These are phyloP conservation scores for Gryllus bimaculatus DNA, from an alignment of 1,140 invertebrate species.

Conservation along the genomic window DNA sequence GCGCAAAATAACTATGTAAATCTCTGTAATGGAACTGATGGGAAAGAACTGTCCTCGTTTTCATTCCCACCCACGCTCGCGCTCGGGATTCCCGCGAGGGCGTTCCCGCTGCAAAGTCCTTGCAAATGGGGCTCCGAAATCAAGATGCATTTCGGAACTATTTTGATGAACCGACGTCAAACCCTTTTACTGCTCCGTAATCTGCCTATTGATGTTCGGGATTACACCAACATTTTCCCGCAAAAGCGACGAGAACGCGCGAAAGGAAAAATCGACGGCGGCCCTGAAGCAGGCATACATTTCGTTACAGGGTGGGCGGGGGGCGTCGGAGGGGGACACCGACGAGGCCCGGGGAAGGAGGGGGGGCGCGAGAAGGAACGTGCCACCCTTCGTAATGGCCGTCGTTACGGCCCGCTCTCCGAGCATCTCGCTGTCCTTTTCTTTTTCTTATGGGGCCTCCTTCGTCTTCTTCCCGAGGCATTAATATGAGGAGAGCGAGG, in stretches of 20 bases:
- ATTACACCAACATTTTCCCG: neutral
- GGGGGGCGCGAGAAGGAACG: neutral
- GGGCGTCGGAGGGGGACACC: neutral
- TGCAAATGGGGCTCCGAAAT: neutral
- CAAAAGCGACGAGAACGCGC: neutral
- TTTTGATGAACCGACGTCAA: neutral
- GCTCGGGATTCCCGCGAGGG: neutral
- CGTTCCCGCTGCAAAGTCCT: neutral
- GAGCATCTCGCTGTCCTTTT: neutral
- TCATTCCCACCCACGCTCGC: neutral
- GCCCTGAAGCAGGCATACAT: neutral
- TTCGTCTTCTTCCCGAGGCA: neutral
- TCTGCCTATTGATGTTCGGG: neutral
- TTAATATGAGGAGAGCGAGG: neutral
- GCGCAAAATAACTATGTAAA: too few species aligned
- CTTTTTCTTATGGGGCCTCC: neutral
- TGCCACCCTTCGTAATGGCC: neutral
- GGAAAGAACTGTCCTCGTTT: neutral
- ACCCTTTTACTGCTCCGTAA: neutral
- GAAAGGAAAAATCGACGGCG: neutral
- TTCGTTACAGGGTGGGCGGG: too few species aligned
- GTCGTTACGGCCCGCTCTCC: neutral
- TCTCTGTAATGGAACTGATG: too few species aligned
- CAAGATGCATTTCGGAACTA: neutral
- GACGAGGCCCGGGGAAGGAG: neutral